Evolutionary conservation across 2,888 invertebrate species (phyloP).

Genomic region (Conus canariensis): DNA sequence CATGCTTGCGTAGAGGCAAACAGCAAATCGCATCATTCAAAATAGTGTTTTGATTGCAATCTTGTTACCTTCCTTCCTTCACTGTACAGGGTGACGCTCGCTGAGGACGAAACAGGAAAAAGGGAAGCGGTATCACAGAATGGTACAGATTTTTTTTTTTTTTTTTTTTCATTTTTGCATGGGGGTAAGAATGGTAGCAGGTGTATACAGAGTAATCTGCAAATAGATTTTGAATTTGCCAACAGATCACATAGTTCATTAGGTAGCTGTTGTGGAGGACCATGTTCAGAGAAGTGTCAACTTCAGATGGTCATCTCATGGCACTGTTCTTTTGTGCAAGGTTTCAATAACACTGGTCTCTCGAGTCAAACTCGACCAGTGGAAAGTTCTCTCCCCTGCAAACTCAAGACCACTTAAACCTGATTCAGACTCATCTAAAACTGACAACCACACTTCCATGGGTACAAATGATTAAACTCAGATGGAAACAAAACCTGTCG

Average conservation of each 20-base stretch:
- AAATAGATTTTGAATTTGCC: not conserved
- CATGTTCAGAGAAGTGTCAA: not conserved
- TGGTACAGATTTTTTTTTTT: not conserved
- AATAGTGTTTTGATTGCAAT: slow-evolving; percentile 21
- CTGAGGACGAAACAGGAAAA: not conserved
- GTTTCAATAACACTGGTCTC: too few species aligned
- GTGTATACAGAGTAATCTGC: not conserved
- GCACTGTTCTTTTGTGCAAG: not conserved
- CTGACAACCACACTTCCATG: too few species aligned
- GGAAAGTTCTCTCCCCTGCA: not conserved
- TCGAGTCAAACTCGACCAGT: too few species aligned
- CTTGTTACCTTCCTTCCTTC: not conserved
- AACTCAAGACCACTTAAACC: not conserved
- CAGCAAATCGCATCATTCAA: not conserved
- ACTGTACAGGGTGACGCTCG: not conserved
- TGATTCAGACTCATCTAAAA: too few species aligned
- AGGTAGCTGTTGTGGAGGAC: not conserved
- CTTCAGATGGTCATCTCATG: not conserved
- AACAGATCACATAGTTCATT: not conserved
- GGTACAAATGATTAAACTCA: too few species aligned
- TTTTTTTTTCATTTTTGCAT: not conserved
- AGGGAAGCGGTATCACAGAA: slow-evolving; percentile 23
- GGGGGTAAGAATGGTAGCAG: not conserved
- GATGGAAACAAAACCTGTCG: too few species aligned
- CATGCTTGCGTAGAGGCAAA: slow-evolving; percentile 22